Evolutionary conservation across 2,113 vertebrate genomes (phyloP).

Genomic region (Rhombomys opimus): DNA sequence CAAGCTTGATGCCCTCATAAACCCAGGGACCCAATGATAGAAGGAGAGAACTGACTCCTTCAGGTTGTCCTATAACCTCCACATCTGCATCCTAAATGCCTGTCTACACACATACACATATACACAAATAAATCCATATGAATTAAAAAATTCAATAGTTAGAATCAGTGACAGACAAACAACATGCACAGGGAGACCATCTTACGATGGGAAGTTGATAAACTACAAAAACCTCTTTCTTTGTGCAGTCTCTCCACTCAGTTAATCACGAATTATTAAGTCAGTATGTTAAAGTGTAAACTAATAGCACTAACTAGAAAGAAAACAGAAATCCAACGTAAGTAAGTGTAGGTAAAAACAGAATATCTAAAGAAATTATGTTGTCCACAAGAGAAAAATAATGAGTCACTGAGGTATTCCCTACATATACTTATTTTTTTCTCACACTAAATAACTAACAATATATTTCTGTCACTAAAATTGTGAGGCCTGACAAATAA

Average conservation of each 20-base stretch:
- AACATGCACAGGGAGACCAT: background rate
- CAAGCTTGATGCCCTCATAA: background rate
- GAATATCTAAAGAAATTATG: background rate
- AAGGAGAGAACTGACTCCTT: background rate
- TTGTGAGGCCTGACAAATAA: background rate
- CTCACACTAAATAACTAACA: background rate
- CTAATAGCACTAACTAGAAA: background rate
- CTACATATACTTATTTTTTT: background rate
- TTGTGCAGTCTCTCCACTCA: background rate
- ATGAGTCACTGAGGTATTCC: background rate
- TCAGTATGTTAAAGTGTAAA: background rate
- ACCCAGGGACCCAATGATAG: too few species aligned
- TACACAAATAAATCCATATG: background rate
- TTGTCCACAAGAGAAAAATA: background rate
- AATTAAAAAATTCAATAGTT: background rate
- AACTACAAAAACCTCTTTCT: background rate
- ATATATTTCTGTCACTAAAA: slow-evolving; percentile 11
- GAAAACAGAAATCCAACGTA: background rate
- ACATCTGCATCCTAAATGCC: background rate
- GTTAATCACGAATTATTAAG: background rate
- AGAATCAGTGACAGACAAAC: background rate
- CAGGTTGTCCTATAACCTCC: background rate
- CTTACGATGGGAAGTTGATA: background rate
- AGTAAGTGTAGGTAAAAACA: background rate
- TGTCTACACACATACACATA: background rate